Evolutionary conservation across 2,797 vertebrate species (phyloP).

Genomic region (Anguilla anguilla): DNA sequence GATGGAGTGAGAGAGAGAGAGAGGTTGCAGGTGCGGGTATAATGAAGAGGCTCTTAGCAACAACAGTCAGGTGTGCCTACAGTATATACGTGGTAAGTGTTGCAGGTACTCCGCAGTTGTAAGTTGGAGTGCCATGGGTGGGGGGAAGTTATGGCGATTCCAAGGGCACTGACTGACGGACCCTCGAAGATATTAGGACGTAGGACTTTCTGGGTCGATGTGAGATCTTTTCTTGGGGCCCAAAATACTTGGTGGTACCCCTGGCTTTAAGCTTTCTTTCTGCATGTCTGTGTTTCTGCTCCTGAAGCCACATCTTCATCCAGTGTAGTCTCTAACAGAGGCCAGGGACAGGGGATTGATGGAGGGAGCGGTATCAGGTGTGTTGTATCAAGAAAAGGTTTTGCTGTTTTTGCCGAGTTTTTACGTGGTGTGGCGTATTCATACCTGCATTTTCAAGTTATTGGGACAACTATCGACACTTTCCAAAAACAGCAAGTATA

Average conservation of each 20-base stretch:
- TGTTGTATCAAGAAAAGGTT: not conserved
- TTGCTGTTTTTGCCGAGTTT: not conserved
- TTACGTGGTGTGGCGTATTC: not conserved
- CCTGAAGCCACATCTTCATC: not conserved
- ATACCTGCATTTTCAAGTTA: not conserved
- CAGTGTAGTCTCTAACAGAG: not conserved
- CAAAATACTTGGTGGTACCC: not conserved
- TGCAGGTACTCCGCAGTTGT: not conserved
- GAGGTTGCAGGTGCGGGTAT: not conserved
- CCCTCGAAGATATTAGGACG: not conserved
- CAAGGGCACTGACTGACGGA: not conserved
- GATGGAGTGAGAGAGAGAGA: not conserved
- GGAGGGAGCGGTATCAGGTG: not conserved
- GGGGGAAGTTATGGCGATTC: too few species aligned
- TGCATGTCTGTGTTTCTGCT: not conserved
- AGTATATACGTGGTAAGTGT: not conserved
- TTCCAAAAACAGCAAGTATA: constrained; percentile 31
- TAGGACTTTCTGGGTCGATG: not conserved
- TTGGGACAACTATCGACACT: not conserved
- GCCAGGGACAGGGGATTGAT: not conserved
- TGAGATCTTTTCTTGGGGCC: not conserved
- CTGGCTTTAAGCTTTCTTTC: not conserved
- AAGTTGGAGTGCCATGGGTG: not conserved
- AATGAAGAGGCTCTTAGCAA: not conserved
- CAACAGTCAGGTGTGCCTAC: not conserved